Evolutionary conservation across 2,888 invertebrate genomes (phyloP).

Genomic region (Desoria tigrina): DNA sequence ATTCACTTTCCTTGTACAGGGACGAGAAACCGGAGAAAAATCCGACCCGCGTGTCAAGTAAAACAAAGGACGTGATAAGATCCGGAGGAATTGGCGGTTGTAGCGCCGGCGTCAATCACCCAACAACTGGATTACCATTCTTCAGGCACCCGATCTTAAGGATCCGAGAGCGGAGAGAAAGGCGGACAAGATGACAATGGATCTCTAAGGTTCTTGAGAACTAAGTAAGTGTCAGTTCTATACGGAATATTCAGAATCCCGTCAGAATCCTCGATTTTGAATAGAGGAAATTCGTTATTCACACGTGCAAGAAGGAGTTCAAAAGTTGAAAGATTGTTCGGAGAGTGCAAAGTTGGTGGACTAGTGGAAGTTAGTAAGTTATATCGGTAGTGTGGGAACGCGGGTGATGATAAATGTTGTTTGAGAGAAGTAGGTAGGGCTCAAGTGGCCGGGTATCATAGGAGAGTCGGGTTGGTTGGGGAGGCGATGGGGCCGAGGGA

Average conservation of each 20-base stretch:
- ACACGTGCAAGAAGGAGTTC: background rate
- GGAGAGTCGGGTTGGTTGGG: slow-evolving; percentile 42
- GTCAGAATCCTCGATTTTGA: too few relatives aligned
- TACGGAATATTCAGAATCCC: too few relatives aligned
- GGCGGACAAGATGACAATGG: background rate
- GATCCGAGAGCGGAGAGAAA: background rate
- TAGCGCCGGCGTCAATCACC: slow-evolving; percentile 45
- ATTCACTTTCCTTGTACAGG: background rate
- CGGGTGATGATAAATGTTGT: slow-evolving; percentile 13
- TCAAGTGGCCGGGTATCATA: slow-evolving; percentile 25
- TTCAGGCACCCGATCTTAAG: background rate
- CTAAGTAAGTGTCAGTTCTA: background rate
- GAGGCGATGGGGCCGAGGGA: slow-evolving; percentile 51
- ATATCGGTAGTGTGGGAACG: slow-evolving; percentile 1
- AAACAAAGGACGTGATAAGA: slow-evolving; percentile 44
- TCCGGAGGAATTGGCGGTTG: slow-evolving; percentile 28
- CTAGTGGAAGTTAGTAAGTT: background rate
- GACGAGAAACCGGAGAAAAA: slow-evolving; percentile 26
- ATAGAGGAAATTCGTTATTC: background rate
- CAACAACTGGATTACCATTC: background rate
- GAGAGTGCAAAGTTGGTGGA: slow-evolving; percentile 6
- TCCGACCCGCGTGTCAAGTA: slow-evolving; percentile 37
- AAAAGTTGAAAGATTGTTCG: slow-evolving; percentile 12
- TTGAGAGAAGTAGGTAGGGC: slow-evolving; percentile 8
- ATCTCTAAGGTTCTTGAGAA: background rate